These are phyloP conservation scores for Dioctria linearis DNA, from an alignment of 2,888 invertebrate genomes.

Conservation along the genomic window DNA sequence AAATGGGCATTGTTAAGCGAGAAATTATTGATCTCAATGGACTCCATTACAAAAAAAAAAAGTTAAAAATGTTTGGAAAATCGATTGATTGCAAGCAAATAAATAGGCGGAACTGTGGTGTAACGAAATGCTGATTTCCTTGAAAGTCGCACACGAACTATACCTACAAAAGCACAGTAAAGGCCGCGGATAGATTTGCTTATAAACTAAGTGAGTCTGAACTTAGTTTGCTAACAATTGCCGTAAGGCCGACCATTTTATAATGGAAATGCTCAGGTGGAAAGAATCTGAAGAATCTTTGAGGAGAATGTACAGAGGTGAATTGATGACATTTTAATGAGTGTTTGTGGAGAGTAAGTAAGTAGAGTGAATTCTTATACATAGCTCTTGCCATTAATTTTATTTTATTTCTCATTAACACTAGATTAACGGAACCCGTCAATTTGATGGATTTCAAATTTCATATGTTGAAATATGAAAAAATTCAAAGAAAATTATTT, in stretches of 20 bases:
- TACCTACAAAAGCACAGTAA: constrained; percentile 1
- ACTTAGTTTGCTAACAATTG: neutral
- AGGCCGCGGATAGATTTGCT: constrained; percentile 41
- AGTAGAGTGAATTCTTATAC: too few species aligned
- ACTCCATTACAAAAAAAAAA: too few species aligned
- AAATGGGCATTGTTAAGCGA: too few species aligned
- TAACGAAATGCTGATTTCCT: constrained; percentile 42
- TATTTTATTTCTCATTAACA: too few species aligned
- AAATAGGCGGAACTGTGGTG: constrained; percentile 9
- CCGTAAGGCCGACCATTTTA: constrained; percentile 2
- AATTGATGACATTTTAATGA: too few species aligned
- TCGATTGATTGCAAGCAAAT: neutral
- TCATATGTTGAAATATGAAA: too few species aligned
- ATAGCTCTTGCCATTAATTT: too few species aligned
- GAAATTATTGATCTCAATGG: too few species aligned
- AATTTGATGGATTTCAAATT: too few species aligned
- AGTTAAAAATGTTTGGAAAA: neutral
- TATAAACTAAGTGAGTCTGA: neutral
- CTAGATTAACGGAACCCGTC: too few species aligned
- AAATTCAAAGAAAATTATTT: too few species aligned
- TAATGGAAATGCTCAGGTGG: constrained; percentile 30
- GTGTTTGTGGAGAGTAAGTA: too few species aligned
- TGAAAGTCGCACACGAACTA: neutral
- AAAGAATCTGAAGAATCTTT: constrained; percentile 18
- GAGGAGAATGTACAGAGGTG: neutral